phyloP scores from a whole-genome alignment of 2,888 invertebrate genomes.

The Noctua comes region DNA sequence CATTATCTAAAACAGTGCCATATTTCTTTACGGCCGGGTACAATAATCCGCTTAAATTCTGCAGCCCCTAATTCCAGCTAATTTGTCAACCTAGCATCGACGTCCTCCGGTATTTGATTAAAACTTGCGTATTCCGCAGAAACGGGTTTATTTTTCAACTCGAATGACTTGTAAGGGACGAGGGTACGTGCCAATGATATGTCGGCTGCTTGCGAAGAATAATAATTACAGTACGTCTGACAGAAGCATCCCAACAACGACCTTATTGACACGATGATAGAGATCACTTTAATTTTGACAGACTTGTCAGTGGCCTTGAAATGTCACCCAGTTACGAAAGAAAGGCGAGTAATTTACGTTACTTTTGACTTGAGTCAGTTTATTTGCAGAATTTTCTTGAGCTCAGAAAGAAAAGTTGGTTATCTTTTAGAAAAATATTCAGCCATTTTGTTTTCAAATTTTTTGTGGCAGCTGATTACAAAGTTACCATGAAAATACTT shows the following conservation, averaged over 20 bases:
- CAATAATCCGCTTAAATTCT: slow-evolving; percentile 32
- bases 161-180: slow-evolving; percentile 24
- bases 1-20: background rate
- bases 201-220: slow-evolving; percentile 32
- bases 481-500: background rate
- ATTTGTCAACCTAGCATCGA: slow-evolving; percentile 31
- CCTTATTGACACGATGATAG: background rate
- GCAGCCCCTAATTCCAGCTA: slow-evolving; percentile 36
- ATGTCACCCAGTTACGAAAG: slow-evolving; percentile 20
- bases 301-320: slow-evolving; percentile 2
- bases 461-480: background rate
- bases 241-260: background rate
- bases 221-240: slow-evolving; percentile 34
- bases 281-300: background rate
- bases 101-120: slow-evolving; percentile 51
- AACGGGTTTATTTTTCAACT: slow-evolving; percentile 32
- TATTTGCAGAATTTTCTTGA: slow-evolving; percentile 19
- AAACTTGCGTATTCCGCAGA: slow-evolving; percentile 40
- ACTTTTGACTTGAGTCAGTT: slow-evolving; percentile 18
- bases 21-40: slow-evolving; percentile 1
- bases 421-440: background rate
- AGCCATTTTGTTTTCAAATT: background rate
- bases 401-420: background rate
- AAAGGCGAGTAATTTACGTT: slow-evolving; percentile 32
- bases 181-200: slow-evolving; percentile 33